Base-by-base conservation (phyloP, 2,113 vertebrate genomes). In the Chiloscyllium plagiosum region DNA sequence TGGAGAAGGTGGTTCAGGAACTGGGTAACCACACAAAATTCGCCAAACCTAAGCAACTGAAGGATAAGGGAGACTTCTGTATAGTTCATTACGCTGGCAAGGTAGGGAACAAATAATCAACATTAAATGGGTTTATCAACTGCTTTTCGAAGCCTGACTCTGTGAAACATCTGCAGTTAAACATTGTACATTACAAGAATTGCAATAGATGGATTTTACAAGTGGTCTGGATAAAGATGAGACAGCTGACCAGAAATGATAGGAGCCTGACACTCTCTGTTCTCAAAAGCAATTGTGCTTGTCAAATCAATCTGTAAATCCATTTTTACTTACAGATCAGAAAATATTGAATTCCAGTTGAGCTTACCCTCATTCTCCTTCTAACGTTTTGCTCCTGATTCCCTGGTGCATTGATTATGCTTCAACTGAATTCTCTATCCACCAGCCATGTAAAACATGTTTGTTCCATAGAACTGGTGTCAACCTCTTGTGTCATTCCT, bases 51-150 rank as follows among this genome's bases (percentile, higher is more conserved):
- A 99, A 99, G 96, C 99, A 99, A 96, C 98, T 99, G 50, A 99
- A 99, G 96, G 99, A 99, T 97, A 99, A 99, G 96, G 99, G 99
- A 0, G 99, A 99, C 96, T 99, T 99, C 97, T 99, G 98, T 96
- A 98, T 99, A 96, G 97, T 99, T 61, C 99, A 99, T 97, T 99
- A 99, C 0, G 99, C 99, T 6, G 99, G 99, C 95, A 98, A 97
- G 98, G 99, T 99, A 97, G 61, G 96, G 29, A 47, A 19, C 80
- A 83, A 97, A 56, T 70, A 24, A 2, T 50, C 37, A 37, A 95
- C 19, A 5, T 61, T 15, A 29, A 61, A 95, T 0, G 24, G 20
- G 22, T 22, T 15, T 52, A 47, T 95, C 65, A 42, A 95, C n/a
- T 7, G 8, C 33, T 95, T 93, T 93, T 68, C 89, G 66, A 93